A percentile compares a stretch with the other conserved stretches of the same genome.
Conservation (phyloP, 2,888 invertebrate species). For the Thysanoteuthis rhombus region DNA sequence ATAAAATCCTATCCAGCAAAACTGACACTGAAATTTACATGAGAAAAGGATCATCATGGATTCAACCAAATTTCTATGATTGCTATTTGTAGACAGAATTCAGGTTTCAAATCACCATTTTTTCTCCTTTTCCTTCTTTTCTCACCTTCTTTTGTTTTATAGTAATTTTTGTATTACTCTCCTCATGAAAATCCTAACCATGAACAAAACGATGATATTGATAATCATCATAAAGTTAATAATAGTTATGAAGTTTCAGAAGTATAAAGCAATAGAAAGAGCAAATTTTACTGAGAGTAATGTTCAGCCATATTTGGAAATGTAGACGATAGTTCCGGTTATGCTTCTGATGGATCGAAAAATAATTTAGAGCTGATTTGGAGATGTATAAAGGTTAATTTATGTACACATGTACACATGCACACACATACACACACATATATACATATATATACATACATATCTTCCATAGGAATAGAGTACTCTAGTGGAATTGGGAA, state of each 20-base stretch:
- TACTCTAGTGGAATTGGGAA: too few relatives aligned
- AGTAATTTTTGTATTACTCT: not conserved
- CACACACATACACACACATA: too few relatives aligned
- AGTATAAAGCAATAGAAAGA: not conserved
- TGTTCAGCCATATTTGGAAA: not conserved
- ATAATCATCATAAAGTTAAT: not conserved
- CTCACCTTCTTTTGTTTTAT: not conserved
- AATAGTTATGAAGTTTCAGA: not conserved
- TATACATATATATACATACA: too few relatives aligned
- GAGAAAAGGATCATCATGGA: not conserved
- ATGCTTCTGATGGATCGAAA: not conserved
- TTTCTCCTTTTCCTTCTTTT: not conserved
- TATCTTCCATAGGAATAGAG: too few relatives aligned
- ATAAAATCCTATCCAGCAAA: not conserved
- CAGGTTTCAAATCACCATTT: not conserved
- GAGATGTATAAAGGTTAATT: not conserved
- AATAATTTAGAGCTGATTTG: not conserved
- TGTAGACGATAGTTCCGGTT: not conserved
- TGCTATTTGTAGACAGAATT: not conserved
- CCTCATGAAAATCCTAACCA: not conserved
- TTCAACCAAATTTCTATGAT: not conserved
- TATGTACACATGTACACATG: too few relatives aligned
- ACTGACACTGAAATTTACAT: not conserved
- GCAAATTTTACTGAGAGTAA: not conserved
- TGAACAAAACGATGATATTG: not conserved